Base-by-base conservation (phyloP, 2,888 invertebrate genomes). In the Prionchulus punctatus region DNA sequence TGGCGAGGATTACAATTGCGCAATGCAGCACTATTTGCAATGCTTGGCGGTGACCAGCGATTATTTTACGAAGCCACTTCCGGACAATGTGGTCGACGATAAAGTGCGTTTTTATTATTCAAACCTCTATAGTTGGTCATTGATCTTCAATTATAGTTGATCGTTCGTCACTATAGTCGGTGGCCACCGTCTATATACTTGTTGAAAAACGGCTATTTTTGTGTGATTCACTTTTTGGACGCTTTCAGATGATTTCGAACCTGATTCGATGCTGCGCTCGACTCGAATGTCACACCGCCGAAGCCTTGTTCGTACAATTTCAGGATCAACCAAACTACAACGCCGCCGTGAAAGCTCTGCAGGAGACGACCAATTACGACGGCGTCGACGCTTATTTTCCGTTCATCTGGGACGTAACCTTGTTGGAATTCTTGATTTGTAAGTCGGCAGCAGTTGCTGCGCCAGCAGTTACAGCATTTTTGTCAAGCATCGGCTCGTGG, bases 51-150 rank as follows among this genome's bases (percentile, higher is more conserved):
- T n/a, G 30, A 30, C 30, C 31, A 51, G 30, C 12, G 52, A 30
- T 26, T n/a, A 21, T 2, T 27, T 30, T 27, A 12, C 28, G 4
- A 27, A 30, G 3, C 52, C 30, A 18, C 25, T 51, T 7, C 52
- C 52, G 30, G 52, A 51, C 21, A 51, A 51, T 30, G 52, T 51
- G 18, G 52, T 51, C 30, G 52, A 51, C 21, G 52, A 51, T 21
- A 30, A 27, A 3, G 52, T 51, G 3, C 7, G 52, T 23, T 18
- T 3, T 18, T 3, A 18, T 36, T 12, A n/a, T n/a, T n/a, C n/a
- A n/a, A n/a, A n/a, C n/a, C n/a, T n/a, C n/a, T n/a, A n/a, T n/a
- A n/a, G n/a, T n/a, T n/a, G n/a, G n/a, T n/a, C n/a, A n/a, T n/a
- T n/a, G n/a, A n/a, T n/a, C n/a, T n/a, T n/a, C n/a, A n/a, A n/a